phyloP scores from a whole-genome alignment of 2,113 vertebrate species.

The Pithys albifrons region DNA sequence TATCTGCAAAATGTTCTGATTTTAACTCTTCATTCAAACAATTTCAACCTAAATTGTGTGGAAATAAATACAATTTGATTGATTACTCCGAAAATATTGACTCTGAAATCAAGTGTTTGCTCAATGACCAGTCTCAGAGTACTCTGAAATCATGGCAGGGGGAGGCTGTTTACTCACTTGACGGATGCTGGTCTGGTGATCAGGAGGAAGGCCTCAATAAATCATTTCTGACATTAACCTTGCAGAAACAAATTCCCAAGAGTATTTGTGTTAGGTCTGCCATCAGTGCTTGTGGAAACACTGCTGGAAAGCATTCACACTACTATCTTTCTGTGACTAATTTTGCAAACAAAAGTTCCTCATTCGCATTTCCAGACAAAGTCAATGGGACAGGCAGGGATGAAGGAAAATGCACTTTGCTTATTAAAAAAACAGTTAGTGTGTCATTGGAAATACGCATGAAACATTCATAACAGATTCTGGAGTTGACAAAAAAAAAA shows the following conservation, averaged over 20 bases:
- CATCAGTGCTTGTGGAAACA: conserved; percentile 15
- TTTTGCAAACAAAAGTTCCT: neutral
- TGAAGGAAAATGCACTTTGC: neutral
- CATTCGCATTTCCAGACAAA: neutral
- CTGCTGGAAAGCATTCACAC: conserved; percentile 10
- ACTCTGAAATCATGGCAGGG: neutral
- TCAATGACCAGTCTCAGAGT: neutral
- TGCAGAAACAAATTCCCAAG: conserved; percentile 26
- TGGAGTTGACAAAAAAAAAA: neutral
- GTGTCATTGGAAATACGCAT: neutral
- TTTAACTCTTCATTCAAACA: neutral
- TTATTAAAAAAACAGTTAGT: neutral
- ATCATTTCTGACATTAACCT: conserved; percentile 47
- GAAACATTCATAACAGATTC: neutral
- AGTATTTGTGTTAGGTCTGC: neutral
- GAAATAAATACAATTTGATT: neutral
- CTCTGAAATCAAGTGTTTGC: conserved; percentile 26
- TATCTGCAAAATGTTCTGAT: neutral
- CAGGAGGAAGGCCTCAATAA: conserved; percentile 32
- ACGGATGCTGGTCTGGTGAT: neutral
- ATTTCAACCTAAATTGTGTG: neutral
- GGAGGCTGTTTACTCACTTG: neutral
- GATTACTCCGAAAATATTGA: conserved; percentile 17
- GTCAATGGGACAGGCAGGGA: neutral
- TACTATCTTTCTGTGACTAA: neutral